These are phyloP conservation scores for Lysandra coridon DNA, from an alignment of 2,888 invertebrate species.

Conservation along the genomic window DNA sequence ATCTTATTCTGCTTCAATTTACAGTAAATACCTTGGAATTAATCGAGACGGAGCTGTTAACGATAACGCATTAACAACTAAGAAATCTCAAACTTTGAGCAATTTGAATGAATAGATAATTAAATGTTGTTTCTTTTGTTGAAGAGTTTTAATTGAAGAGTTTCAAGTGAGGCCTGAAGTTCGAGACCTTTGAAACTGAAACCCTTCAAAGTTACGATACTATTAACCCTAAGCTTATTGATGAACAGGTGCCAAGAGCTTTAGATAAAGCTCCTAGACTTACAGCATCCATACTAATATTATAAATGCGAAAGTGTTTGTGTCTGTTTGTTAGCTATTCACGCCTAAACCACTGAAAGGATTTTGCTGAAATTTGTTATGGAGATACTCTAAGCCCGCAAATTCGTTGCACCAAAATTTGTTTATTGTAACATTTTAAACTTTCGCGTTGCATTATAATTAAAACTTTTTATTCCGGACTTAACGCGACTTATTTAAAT, in stretches of 20 bases:
- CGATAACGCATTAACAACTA: conserved; percentile 38
- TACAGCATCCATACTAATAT: neutral
- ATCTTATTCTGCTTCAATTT: neutral
- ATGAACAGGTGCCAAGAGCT: neutral
- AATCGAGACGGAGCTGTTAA: neutral
- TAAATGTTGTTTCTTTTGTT: conserved; percentile 62
- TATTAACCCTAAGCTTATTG: conserved; percentile 31
- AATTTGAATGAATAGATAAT: conserved; percentile 58
- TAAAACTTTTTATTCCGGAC: too few species aligned
- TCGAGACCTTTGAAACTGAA: conserved; percentile 49
- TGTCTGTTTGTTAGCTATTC: too few species aligned
- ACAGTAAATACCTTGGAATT: conserved; percentile 5
- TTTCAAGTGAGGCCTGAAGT: conserved; percentile 52
- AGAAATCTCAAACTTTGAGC: conserved; percentile 41
- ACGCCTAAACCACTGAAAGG: too few species aligned
- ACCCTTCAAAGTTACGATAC: conserved; percentile 40
- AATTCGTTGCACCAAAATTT: too few species aligned
- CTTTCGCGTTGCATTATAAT: too few species aligned
- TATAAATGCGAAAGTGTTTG: too few species aligned
- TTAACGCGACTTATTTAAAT: too few species aligned
- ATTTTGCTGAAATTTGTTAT: too few species aligned
- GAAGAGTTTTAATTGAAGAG: conserved; percentile 66
- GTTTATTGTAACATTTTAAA: too few species aligned
- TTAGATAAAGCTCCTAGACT: neutral
- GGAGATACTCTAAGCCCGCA: too few species aligned